Evolutionary conservation across 2,797 vertebrate species (phyloP), one percentile per base, ranked within the genome.

Genomic region (Loris lydekkerianus): DNA sequence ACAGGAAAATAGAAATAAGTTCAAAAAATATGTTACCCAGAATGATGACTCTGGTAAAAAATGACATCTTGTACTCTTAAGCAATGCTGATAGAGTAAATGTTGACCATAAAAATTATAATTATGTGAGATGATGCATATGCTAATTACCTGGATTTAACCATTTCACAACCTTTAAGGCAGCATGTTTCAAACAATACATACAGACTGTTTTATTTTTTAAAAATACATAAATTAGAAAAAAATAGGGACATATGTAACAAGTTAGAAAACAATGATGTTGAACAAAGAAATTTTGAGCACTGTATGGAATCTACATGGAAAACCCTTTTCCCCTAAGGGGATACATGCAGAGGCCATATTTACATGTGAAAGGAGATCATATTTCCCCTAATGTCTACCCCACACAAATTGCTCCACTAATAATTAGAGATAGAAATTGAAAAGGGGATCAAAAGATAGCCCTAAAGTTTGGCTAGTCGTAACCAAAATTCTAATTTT

Each of bases 401-500:
- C 23, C 23, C 43, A 53, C 21, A 34, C 4, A 56, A 60, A 75
- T 77, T 67, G 85, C 23, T 82, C n/a, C 7, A 61, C 4, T 78
- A 67, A 10, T 90, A 92, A 89, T 92, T 65, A 87, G 49, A 23
- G 34, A 78, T 3, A 63, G 10, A 96, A 96, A 78, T 34, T 21
- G 14, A 27, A 94, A 94, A 73, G n/a, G 18, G 11, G 87, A 72
- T 85, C 91, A 21, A 37, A 67, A 65, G 25, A 80, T 3, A 53
- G 10, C 5, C 2, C 17, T 61, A 29, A 78, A 84, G 53, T 73
- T 14, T 73, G n/a, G 0, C 13, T 84, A 58, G 8, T 67, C 80
- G 3, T 60, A 87, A 75, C 2, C 5, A 84, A 72, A 82, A 46
- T 81, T 63, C 1, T 86, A 69, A 53, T 72, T 27, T 89, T 84